Evolutionary conservation across 2,797 vertebrate genomes (phyloP).

Genomic region (Gallinago solitaria): DNA sequence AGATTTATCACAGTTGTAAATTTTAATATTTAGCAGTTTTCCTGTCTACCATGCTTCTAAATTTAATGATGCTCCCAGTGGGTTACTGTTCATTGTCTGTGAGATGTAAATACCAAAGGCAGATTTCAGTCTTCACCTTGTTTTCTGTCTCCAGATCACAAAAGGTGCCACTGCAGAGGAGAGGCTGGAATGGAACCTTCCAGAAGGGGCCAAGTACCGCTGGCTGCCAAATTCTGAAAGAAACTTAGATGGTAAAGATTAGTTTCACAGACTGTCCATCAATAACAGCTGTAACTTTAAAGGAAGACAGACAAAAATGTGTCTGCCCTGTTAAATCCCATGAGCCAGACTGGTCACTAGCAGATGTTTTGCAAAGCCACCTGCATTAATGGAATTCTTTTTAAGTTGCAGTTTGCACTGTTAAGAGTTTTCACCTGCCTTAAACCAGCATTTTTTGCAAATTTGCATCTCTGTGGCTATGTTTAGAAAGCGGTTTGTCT

Average conservation of each 20-base stretch:
- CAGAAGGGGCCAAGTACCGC: constrained; percentile 75
- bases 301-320: not conserved
- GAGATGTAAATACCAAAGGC: not conserved
- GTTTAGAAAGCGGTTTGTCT: not conserved
- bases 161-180: constrained; percentile 88
- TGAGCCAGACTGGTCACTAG: not conserved
- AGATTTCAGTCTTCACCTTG: not conserved
- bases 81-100: not conserved
- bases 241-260: constrained; percentile 84
- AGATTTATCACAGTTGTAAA: not conserved
- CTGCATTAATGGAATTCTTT: not conserved
- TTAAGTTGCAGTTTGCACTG: not conserved
- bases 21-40: not conserved
- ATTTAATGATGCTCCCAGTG: not conserved
- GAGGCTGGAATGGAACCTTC: constrained; percentile 88
- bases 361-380: not conserved
- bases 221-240: constrained; percentile 92
- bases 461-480: not conserved
- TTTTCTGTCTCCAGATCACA: constrained; percentile 82
- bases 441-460: not conserved
- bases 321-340: not conserved
- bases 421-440: not conserved
- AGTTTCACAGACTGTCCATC: not conserved
- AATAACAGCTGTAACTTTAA: not conserved
- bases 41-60: not conserved